A percentile compares a stretch with the other conserved stretches of the same genome.
Evolutionary conservation across 2,888 invertebrate species (phyloP).

Genomic region (Meta bourneti): DNA sequence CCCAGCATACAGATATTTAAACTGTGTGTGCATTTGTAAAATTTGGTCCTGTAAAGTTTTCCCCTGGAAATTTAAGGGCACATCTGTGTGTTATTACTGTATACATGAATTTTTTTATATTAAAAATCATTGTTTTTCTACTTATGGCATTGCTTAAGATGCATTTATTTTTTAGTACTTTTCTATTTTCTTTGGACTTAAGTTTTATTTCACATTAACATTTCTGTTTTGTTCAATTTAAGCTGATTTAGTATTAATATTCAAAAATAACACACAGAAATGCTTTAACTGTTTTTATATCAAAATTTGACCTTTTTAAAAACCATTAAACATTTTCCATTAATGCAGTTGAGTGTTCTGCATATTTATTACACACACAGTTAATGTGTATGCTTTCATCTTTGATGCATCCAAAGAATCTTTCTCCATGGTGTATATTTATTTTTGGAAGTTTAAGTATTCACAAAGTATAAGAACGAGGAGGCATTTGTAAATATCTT

Average conservation of each 20-base stretch:
- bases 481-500: slow-evolving; percentile 48
- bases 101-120: neutral
- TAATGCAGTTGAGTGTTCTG: neutral
- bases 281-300: neutral
- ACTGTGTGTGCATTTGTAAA: slow-evolving; percentile 50
- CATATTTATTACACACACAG: slow-evolving; percentile 12
- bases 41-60: slow-evolving; percentile 3
- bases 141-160: neutral
- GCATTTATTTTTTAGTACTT: neutral
- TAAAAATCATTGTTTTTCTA: neutral
- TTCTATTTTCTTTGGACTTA: neutral
- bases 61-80: neutral
- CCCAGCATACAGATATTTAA: slow-evolving; percentile 49
- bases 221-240: neutral
- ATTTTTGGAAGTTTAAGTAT: neutral
- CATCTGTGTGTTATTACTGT: slow-evolving; percentile 30
- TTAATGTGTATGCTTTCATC: slow-evolving; percentile 23
- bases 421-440: neutral
- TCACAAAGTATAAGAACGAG: neutral
- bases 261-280: slow-evolving; percentile 31
- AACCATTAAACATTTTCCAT: neutral
- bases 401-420: neutral
- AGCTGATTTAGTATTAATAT: neutral
- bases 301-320: neutral
- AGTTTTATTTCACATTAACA: neutral